Base-by-base conservation (phyloP, 2,888 invertebrate genomes). In the Beris morrisii region DNA sequence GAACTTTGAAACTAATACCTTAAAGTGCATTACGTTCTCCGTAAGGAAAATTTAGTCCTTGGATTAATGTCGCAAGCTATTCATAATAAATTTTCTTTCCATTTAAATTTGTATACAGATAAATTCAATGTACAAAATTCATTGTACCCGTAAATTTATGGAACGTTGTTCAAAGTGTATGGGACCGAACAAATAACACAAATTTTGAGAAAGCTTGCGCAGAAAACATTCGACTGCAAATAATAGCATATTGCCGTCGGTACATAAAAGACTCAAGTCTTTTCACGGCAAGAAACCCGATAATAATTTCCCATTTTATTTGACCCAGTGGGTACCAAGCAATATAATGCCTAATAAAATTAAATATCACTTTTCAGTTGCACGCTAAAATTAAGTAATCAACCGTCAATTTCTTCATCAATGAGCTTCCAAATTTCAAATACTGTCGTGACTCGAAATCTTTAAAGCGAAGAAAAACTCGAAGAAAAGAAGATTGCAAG, bases 391-490 rank as follows among this genome's bases (percentile, higher is more conserved):
- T 59, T 48, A 59, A 59, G 59, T 59, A 59, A 59, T 59, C 59
- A 59, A 48, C 31, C 59, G 11, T 48, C 59, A 48, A 59, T 59
- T 31, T 48, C 50, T 59, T 32, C 59, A 59, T 59, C 45, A 59
- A 50, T 50, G 50, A 59, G 59, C 59, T 59, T 59, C 59, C 59
- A 59, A 59, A 59, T 50, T 59, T 50, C 59, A 32, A 59, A 59
- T 31, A 59, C 31, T 48, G 59, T 59, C 59, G 59, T 59, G 59
- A 59, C 59, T 48, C 12, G 31, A 28, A 45, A 45, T 58, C 30
- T 32, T 15, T 4, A 15, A 12, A 28, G 12, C 12, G 4, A 53
- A 12, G 15, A 28, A 28, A 12, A 13, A 12, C 31, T 32, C n/a
- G 6, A 7, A 4, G 11, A 31, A 31, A 13, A 15, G 15, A 32